A percentile compares a stretch with the other conserved stretches of the same genome.
These are phyloP conservation scores for Strigamia transsilvanica DNA, from an alignment of 2,888 invertebrate species.

Conservation along the genomic window DNA sequence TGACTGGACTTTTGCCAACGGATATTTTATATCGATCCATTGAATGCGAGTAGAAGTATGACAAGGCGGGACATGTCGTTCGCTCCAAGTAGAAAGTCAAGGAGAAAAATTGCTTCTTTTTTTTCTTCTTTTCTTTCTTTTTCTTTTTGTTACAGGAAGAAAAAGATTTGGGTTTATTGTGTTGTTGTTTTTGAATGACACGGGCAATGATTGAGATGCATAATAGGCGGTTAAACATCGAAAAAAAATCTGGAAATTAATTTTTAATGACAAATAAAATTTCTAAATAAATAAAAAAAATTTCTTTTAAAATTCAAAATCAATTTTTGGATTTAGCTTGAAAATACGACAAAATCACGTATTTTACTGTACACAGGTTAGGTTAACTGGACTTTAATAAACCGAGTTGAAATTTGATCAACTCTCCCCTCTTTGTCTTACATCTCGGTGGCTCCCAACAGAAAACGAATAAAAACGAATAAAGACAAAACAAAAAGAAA, in stretches of 20 bases:
- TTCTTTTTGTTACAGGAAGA: not conserved
- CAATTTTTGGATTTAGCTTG: no score
- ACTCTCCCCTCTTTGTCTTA: not conserved
- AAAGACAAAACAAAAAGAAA: not conserved
- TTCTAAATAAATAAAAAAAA: no score
- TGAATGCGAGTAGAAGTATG: not conserved
- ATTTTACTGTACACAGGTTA: no score
- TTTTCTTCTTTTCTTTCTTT: not conserved
- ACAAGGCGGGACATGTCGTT: not conserved
- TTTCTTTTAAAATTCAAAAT: no score
- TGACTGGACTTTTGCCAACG: conserved; percentile 6
- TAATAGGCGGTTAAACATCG: not conserved
- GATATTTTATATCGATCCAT: conserved; percentile 3
- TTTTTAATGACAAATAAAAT: no score
- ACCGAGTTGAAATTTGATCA: not conserved
- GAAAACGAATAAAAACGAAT: not conserved
- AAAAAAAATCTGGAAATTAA: no score
- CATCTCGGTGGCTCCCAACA: not conserved
- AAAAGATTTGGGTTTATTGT: not conserved
- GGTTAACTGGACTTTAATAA: not conserved
- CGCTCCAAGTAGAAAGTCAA: not conserved
- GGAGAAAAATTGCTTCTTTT: not conserved
- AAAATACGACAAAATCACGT: no score
- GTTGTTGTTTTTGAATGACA: not conserved
- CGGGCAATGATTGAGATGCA: not conserved